Conservation (phyloP, 2,888 invertebrate genomes). For the Masnerella sp. region DNA sequence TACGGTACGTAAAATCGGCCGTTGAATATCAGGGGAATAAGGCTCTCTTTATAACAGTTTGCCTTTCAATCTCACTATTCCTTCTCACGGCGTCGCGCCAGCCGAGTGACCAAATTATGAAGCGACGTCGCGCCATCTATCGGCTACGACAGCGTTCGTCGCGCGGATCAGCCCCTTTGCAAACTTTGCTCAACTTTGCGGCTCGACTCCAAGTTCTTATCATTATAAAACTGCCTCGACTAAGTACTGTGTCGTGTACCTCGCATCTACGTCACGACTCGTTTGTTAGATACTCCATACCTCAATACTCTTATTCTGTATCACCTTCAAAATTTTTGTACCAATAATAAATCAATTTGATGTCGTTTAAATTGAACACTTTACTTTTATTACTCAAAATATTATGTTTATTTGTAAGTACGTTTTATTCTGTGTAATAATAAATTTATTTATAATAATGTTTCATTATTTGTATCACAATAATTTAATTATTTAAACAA, state of each 20-base stretch:
- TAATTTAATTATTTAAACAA: no score
- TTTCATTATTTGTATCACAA: no score
- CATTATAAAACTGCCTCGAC: conserved; percentile 44
- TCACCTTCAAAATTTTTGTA: no score
- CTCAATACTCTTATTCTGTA: conserved; percentile 36
- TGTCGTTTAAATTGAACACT: conserved; percentile 35
- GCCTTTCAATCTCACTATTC: conserved; percentile 34
- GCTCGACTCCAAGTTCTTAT: conserved; percentile 42
- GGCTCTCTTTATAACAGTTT: conserved; percentile 41
- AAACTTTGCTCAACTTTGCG: conserved; percentile 48
- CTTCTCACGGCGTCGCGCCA: conserved; percentile 1
- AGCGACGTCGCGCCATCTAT: conserved; percentile 31
- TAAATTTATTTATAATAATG: no score
- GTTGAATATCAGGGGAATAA: conserved; percentile 45
- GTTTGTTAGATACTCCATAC: conserved; percentile 37
- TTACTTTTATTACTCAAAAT: no score
- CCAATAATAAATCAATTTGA: conserved; percentile 32
- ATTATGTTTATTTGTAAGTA: no score
- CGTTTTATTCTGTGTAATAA: no score
- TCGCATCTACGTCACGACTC: conserved; percentile 36
- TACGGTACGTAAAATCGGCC: conserved; percentile 47
- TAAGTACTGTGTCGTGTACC: conserved; percentile 41
- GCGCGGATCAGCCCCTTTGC: conserved; percentile 27
- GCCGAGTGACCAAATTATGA: conserved; percentile 43
- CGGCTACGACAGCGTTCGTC: conserved; percentile 31